phyloP scores from a whole-genome alignment of 2,113 vertebrate species.

The Stomatorhinus ivindoensis region DNA sequence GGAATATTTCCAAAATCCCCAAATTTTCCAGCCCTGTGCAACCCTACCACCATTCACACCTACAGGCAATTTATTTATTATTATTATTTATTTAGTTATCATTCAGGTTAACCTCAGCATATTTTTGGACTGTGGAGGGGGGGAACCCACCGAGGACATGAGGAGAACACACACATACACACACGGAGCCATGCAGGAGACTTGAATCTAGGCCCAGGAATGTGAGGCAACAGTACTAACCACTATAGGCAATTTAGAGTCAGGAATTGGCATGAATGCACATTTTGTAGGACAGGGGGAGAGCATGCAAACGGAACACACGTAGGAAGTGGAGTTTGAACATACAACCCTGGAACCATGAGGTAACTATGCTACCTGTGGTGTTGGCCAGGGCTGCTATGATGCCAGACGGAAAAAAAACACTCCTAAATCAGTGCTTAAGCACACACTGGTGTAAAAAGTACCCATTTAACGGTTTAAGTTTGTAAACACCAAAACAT shows the following conservation, averaged over 20 bases:
- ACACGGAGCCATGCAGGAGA: background rate
- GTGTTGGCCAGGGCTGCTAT: too few species aligned
- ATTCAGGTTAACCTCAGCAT: background rate
- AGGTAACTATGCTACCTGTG: too few species aligned
- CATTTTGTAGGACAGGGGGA: too few species aligned
- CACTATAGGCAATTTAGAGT: background rate
- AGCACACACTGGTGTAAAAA: background rate
- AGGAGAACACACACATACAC: background rate
- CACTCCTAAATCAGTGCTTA: background rate
- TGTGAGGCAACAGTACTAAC: background rate
- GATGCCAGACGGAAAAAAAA: too few species aligned
- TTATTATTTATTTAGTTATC: too few species aligned
- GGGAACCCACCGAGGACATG: background rate
- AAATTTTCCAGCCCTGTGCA: too few species aligned
- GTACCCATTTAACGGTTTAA: too few species aligned
- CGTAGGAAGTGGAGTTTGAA: too few species aligned
- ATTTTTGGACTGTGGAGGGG: background rate
- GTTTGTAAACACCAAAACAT: background rate
- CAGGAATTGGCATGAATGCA: background rate
- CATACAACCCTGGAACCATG: too few species aligned
- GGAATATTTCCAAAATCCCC: too few species aligned
- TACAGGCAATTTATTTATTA: too few species aligned
- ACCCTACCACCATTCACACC: too few species aligned
- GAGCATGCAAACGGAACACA: background rate
- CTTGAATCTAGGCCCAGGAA: background rate